phyloP scores from a whole-genome alignment of 2,113 vertebrate species.

The Megaceryle torquata region DNA sequence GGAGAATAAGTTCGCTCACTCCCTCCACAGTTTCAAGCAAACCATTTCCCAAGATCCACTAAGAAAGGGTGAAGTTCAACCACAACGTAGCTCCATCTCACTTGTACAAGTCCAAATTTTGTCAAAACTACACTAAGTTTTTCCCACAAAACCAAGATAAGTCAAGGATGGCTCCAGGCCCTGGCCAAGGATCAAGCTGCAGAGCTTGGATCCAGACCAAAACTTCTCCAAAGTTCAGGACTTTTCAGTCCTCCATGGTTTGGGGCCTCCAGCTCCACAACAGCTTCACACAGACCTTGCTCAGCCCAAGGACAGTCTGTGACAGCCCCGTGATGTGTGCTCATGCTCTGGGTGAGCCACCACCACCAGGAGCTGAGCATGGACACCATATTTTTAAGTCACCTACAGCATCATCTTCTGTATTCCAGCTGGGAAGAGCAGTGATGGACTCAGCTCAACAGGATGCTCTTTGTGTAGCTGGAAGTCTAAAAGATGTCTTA shows the following conservation, averaged over 20 bases:
- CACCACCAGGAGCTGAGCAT: background rate
- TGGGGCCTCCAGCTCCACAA: accelerated
- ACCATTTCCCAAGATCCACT: background rate
- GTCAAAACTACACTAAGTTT: background rate
- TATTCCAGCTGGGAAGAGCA: background rate
- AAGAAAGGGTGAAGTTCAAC: background rate
- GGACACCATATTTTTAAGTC: background rate
- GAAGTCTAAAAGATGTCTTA: background rate
- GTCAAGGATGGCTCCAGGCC: background rate
- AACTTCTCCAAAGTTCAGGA: background rate
- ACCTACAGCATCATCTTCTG: background rate
- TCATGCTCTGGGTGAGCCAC: background rate
- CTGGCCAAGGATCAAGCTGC: background rate
- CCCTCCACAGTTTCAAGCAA: background rate
- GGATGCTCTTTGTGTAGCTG: conserved; percentile 10
- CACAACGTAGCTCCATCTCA: background rate
- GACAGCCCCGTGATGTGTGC: accelerated
- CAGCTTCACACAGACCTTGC: background rate
- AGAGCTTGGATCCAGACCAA: background rate
- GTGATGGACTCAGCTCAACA: background rate
- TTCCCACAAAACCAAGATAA: background rate
- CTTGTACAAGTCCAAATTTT: background rate
- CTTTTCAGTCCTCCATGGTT: background rate
- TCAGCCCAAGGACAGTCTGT: background rate
- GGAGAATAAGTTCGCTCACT: background rate